Conservation (phyloP, 2,888 invertebrate species). For the Piscicola geometra region DNA sequence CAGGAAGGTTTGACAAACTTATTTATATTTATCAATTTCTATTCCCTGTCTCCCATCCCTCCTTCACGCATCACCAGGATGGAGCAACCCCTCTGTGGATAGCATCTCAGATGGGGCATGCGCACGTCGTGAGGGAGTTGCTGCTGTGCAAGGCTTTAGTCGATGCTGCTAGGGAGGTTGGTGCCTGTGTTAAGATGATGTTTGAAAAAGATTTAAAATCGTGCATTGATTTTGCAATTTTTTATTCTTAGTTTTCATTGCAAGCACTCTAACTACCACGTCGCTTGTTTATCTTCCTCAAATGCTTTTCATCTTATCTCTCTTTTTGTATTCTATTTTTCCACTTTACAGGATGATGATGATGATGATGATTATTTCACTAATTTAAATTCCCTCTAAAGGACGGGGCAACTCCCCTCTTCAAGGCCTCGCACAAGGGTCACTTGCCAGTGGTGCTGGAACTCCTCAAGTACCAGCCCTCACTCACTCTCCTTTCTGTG, state of each 20-base stretch:
- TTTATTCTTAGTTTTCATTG: no score
- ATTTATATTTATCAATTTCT: no score
- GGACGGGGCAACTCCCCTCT: slow-evolving; percentile 70
- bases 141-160: slow-evolving; percentile 73
- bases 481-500: slow-evolving; percentile 70
- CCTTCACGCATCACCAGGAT: slow-evolving; percentile 50
- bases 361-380: no score
- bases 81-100: slow-evolving; percentile 80
- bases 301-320: no score
- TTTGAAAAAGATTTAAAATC: no score
- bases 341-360: no score
- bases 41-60: neutral
- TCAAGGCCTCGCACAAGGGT: slow-evolving; percentile 93
- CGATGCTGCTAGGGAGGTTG: slow-evolving; percentile 76
- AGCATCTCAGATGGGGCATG: slow-evolving; percentile 89
- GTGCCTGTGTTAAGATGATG: no score
- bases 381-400: no score
- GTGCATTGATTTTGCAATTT: no score
- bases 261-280: no score
- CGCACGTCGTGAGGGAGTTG: slow-evolving; percentile 71
- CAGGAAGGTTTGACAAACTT: slow-evolving; percentile 48
- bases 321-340: neutral
- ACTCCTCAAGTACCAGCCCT: slow-evolving; percentile 63
- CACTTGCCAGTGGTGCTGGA: slow-evolving; percentile 75
- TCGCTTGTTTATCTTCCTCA: no score